These are phyloP conservation scores for Eulemur albifrons DNA, from an alignment of 2,797 vertebrate species.

Conservation along the genomic window DNA sequence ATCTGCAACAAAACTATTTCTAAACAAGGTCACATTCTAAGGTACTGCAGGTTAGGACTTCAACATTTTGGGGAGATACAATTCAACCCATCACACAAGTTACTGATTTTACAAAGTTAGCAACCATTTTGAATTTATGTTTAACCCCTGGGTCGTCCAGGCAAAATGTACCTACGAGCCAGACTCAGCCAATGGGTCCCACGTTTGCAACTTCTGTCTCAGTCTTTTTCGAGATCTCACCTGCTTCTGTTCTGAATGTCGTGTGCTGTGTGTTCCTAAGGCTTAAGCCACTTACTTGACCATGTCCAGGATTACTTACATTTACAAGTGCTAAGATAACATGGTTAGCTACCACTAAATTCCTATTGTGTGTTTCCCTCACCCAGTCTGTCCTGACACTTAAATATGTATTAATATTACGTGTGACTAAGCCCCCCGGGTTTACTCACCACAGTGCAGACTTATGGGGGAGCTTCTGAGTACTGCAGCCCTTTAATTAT, in stretches of 20 bases:
- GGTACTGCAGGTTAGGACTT: background rate
- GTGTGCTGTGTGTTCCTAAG: background rate
- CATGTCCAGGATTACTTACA: background rate
- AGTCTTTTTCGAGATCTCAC: background rate
- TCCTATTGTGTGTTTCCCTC: background rate
- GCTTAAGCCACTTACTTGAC: background rate
- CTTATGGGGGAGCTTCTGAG: background rate
- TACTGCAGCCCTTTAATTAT: background rate
- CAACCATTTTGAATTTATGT: background rate
- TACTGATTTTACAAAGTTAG: background rate
- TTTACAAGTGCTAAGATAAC: background rate
- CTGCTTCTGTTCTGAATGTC: background rate
- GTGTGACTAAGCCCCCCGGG: background rate
- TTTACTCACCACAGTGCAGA: background rate
- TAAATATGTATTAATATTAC: conserved; percentile 42
- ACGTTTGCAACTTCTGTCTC: background rate
- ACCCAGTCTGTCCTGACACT: background rate
- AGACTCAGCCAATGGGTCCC: background rate
- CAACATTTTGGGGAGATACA: background rate
- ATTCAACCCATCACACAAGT: background rate
- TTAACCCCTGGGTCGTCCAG: background rate
- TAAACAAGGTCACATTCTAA: background rate
- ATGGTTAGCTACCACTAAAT: background rate
- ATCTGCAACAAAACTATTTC: background rate
- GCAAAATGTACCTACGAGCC: background rate